These are phyloP conservation scores for Pelecanus crispus DNA, from an alignment of 2,113 vertebrate species.

Conservation along the genomic window DNA sequence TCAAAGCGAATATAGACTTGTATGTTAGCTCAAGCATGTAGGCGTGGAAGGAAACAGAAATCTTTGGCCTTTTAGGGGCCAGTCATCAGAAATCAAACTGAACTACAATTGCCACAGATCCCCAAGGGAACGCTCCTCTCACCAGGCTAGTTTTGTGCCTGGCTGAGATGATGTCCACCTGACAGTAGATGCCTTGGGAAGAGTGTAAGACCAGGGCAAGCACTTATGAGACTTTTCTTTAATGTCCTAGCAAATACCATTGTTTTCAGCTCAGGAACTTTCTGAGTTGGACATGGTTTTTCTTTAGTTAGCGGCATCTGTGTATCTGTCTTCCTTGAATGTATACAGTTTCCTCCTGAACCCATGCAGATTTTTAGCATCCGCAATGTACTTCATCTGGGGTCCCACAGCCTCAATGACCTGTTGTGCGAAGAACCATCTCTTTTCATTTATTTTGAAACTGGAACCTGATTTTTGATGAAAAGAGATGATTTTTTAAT, in stretches of 20 bases:
- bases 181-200: background rate
- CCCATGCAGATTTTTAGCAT: background rate
- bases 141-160: background rate
- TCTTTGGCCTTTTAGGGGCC: background rate
- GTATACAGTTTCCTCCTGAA: background rate
- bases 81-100: background rate
- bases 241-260: background rate
- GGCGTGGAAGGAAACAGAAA: background rate
- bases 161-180: background rate
- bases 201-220: background rate
- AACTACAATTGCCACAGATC: background rate
- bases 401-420: background rate
- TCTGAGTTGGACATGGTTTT: accelerated
- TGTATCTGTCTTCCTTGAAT: background rate
- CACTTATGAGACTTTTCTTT: background rate
- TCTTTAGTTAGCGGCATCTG: background rate
- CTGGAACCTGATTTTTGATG: background rate
- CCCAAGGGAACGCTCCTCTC: background rate
- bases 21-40: background rate
- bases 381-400: background rate
- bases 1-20: background rate
- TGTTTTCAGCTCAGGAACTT: background rate
- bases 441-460: background rate
- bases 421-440: background rate
- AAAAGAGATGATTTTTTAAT: conserved; percentile 13